phyloP scores from a whole-genome alignment of 2,797 vertebrate species.

The Chromobotia macracanthus region DNA sequence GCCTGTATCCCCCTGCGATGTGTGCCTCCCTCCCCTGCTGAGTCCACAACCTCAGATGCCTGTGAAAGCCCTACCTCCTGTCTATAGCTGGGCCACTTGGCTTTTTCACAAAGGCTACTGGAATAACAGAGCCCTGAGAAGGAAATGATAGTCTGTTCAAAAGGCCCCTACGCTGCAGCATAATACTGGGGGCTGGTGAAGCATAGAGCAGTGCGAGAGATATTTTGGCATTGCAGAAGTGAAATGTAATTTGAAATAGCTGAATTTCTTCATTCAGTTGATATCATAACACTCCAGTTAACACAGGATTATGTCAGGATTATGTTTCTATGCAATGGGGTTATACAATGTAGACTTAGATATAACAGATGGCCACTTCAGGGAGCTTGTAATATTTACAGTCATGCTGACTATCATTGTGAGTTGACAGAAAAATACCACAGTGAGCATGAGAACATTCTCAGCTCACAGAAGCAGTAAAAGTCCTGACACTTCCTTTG shows the following conservation, averaged over 20 bases:
- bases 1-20: constrained; percentile 68
- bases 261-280: no score
- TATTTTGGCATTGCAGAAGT: constrained; percentile 16
- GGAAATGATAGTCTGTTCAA: constrained; percentile 78
- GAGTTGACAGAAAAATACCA: constrained; percentile 51
- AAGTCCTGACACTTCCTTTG: constrained; percentile 61
- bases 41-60: constrained; percentile 73
- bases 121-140: constrained; percentile 75
- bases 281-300: background rate
- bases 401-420: constrained; percentile 36
- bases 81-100: constrained; percentile 75
- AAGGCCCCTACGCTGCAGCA: constrained; percentile 59
- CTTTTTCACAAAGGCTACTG: constrained; percentile 74
- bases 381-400: constrained; percentile 26
- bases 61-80: constrained; percentile 72
- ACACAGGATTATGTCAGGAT: background rate
- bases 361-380: background rate
- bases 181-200: constrained; percentile 58
- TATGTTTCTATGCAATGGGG: background rate
- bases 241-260: background rate
- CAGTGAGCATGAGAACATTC: constrained; percentile 55
- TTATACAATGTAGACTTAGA: background rate
- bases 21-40: constrained; percentile 73
- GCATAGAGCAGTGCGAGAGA: constrained; percentile 24
- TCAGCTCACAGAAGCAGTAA: constrained; percentile 57